Evolutionary conservation across 2,113 vertebrate genomes (phyloP), one percentile per base, ranked within the genome.

Genomic region (Cochlearius cochlearius): DNA sequence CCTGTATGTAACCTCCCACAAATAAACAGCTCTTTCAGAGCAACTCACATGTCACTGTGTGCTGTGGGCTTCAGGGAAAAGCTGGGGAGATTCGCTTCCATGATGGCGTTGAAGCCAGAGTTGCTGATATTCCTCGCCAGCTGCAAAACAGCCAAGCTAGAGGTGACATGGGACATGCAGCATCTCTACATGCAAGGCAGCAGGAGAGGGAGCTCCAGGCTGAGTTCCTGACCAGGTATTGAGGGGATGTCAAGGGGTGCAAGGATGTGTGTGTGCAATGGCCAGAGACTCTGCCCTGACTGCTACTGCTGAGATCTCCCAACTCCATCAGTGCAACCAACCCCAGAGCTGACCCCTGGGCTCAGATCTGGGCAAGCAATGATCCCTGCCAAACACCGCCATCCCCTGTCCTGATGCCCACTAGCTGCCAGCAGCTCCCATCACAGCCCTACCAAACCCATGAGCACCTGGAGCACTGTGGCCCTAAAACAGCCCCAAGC

Each of bases 111-210:
- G 94, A 98, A 98, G 62, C 91, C 95, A 39, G 97, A 95, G 83
- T 98, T 98, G 29, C 98, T 97, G 43, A 98, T 97, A 56, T 98
- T 98, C 92, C 95, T 98, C 1, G 89, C 98, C 89, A 98, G 87
- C 98, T 98, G 92, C 53, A 96, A 90, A 91, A 90, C 50, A 94
- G 81, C 41, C 52, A 58, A 87, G 25, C 18, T 36, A 59, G 41
- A 63, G 15, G 76, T 79, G 59, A 45, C 20, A 15, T 10, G 20
- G 68, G 32, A 58, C 30, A 10, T 18, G 53, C 16, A 50, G 47
- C 55, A 72, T 27, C 19, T n/a, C 20, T 68, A 34, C 23, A 13
- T 11, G 16, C 2, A 1, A 25, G 22, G 18, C n/a, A 11, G 15
- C 47, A 77, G 49, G 30, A 59, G 30, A 43, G n/a, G 36, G 18